These are phyloP conservation scores for Drosophila dives DNA, from an alignment of 2,888 invertebrate species.

Conservation along the genomic window DNA sequence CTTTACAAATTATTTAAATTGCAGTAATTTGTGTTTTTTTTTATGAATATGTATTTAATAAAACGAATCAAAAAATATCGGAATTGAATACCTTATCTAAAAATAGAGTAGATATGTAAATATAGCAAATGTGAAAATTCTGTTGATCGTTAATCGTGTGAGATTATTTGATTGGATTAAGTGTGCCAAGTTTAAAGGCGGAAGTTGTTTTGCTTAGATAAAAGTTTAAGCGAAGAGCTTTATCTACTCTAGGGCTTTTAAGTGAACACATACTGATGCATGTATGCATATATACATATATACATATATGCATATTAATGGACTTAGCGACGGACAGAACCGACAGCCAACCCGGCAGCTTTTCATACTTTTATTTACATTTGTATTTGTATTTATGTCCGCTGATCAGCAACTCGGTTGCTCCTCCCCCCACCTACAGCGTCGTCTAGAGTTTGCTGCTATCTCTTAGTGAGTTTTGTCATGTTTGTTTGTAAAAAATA, in stretches of 20 bases:
- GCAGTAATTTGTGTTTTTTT: neutral
- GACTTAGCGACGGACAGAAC: constrained; percentile 29
- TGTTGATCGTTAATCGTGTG: constrained; percentile 11
- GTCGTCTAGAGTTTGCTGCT: neutral
- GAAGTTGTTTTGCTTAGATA: constrained; percentile 28
- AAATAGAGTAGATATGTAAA: neutral
- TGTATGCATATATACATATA: neutral
- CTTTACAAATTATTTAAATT: neutral
- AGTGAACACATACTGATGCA: constrained; percentile 12
- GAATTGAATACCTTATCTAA: neutral
- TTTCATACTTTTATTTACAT: constrained; percentile 28
- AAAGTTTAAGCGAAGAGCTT: constrained; percentile 33
- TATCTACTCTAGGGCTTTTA: constrained; percentile 34
- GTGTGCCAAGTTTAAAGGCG: constrained; percentile 40
- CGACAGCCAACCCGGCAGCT: constrained; percentile 51
- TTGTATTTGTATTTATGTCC: constrained; percentile 22
- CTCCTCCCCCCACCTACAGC: neutral
- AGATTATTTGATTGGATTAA: constrained; percentile 14
- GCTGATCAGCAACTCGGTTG: neutral
- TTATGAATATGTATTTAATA: neutral
- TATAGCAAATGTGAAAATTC: neutral
- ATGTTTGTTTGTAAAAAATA: constrained; percentile 69
- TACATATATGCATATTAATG: constrained; percentile 38
- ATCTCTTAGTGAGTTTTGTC: constrained; percentile 43
- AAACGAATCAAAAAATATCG: neutral